A percentile compares a stretch with the other conserved stretches of the same genome.
Evolutionary conservation across 1,140 invertebrate genomes (phyloP).

Genomic region (Tetramorium simillimum): DNA sequence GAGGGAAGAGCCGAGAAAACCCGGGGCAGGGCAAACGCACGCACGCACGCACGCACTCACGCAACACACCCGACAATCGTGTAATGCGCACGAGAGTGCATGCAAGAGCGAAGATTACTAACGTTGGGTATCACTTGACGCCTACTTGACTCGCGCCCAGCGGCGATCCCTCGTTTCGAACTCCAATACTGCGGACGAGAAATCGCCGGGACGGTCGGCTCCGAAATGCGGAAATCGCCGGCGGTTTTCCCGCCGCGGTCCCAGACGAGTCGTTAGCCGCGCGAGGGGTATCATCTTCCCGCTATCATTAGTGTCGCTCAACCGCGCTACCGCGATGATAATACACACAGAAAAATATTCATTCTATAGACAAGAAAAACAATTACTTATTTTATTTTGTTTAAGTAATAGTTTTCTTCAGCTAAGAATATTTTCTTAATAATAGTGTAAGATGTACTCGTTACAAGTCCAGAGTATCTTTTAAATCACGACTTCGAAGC

Average conservation of each 20-base stretch:
- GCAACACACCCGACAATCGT: constrained; percentile 1
- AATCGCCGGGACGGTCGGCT: background rate
- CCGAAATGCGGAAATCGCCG: background rate
- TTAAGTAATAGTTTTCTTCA: too few species aligned
- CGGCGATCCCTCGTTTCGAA: constrained; percentile 23
- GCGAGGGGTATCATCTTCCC: background rate
- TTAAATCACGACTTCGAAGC: too few species aligned
- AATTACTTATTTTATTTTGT: too few species aligned
- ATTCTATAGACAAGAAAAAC: too few species aligned
- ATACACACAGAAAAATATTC: background rate
- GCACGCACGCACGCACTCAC: background rate
- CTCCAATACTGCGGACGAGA: background rate
- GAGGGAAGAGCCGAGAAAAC: background rate
- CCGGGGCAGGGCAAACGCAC: background rate
- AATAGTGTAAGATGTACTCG: too few species aligned
- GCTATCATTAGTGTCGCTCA: background rate
- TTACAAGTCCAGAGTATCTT: too few species aligned
- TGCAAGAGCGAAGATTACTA: constrained; percentile 16
- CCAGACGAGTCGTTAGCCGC: constrained; percentile 17
- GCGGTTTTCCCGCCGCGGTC: background rate
- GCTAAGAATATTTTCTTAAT: too few species aligned
- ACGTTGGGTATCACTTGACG: constrained; percentile 46
- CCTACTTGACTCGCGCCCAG: constrained; percentile 13
- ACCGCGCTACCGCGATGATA: background rate
- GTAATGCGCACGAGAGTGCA: constrained; percentile 12